Base-by-base conservation (phyloP, 2,797 vertebrate genomes). In the Poecilia gillii region DNA sequence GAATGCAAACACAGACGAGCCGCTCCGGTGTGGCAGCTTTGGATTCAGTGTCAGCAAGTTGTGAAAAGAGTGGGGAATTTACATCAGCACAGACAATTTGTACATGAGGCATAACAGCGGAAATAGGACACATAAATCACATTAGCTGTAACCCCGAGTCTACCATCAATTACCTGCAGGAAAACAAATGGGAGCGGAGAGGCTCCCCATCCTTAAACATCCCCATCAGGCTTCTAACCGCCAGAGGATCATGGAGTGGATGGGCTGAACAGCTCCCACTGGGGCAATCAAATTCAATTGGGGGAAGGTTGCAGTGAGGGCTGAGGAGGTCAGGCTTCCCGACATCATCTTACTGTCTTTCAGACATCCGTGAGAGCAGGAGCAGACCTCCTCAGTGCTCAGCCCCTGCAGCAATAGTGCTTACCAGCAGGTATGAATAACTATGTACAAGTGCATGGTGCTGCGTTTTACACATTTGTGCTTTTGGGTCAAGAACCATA, bases 101-200 rank as follows among this genome's bases (percentile, higher is more conserved):
- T 96, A 95, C 93, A 89, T 95, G 94, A 95, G 93, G 95, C 95
- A 95, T 95, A 95, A 94, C 94, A 93, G 93, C 79, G 87, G 93
- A 95, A 95, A 96, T 95, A 91, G 94, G 90, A 92, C 81, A 88
- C 94, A 96, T 96, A 96, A 95, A 96, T 96, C 95, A 96, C 93
- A 94, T 95, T 95, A 95, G 92, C 94, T 91, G 90, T 89, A 91
- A 92, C 93, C 91, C 91, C 88, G 92, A 91, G 93, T 90, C 93
- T 87, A 86, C 92, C 94, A 96, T 96, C 92, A 95, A 96, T 96
- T 95, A 93, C 92, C 92, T 90, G 81, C 90, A 88, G 91, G 90
- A 94, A 93, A 96, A 95, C 92, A 93, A 95, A 96, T 96, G 92
- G 91, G 92, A 84, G 91, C 85, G 91, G 94, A 94, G 93, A 89